Base-by-base conservation (phyloP, 2,113 vertebrate species). In the Ochotona curzoniae region DNA sequence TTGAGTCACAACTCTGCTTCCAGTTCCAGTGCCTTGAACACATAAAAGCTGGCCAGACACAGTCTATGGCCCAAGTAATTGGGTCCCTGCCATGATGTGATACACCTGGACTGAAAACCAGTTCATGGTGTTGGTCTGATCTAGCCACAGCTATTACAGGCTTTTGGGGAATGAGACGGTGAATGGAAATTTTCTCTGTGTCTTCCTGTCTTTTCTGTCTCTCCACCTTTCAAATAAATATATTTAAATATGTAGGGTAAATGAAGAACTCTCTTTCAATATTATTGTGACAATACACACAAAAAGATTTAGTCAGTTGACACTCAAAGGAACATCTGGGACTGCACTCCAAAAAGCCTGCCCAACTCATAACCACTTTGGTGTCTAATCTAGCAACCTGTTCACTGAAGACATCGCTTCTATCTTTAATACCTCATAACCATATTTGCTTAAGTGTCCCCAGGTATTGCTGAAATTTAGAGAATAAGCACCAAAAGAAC, bases 381-480 rank as follows among this genome's bases (percentile, higher is more conserved):
- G 2, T 71, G 89, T 93, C 60, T 75, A 66, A 84, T 26, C 13
- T 57, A 81, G 71, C 5, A 79, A 20, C 17, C 21, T 67, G 28
- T 47, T 84, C 57, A 63, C 26, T n/a, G 15, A 85, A 67, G 15
- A 25, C n/a, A 61, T 13, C 67, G 47, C n/a, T 15, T 60, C 6
- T 47, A 23, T 47, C 17, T 20, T 82, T 66, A 66, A 14, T 35
- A 75, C 2, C 0, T 86, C 14, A 8, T 6, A 91, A 54, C 3
- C 66, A 89, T 71, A 61, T 9, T 25, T 49, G 38, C 75, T 20
- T 9, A 44, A 54, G n/a, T 51, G 20, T 35, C 54, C 11, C 51
- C 63, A 73, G 25, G 26, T 93, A 71, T 12, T 87, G 35, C 26
- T 93, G 47, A 87, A 86, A 74, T 61, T 79, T 79, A 93, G 66